Evolutionary conservation across 2,113 vertebrate species (phyloP).

Genomic region (Boleophthalmus pectinirostris): DNA sequence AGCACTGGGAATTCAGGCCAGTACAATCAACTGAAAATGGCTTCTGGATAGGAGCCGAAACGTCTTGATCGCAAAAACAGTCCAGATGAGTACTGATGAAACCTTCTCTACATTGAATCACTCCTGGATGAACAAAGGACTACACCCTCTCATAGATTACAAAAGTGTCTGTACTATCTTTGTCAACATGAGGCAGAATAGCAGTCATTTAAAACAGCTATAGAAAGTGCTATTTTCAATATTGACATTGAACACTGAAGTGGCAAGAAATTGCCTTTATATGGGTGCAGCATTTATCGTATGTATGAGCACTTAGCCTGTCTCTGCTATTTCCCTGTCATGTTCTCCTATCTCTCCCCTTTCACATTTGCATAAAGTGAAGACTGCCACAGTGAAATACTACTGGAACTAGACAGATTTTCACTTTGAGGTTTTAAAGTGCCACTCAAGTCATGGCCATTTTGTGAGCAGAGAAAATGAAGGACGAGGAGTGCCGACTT

Average conservation of each 20-base stretch:
- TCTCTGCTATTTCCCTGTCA: constrained; percentile 30
- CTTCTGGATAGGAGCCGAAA: too few relatives aligned
- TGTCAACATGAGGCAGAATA: not conserved
- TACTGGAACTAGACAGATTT: constrained; percentile 7
- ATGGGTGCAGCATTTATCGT: not conserved
- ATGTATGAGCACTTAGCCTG: constrained; percentile 35
- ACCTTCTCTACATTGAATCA: too few relatives aligned
- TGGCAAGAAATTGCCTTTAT: constrained; percentile 28
- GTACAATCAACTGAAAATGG: too few relatives aligned
- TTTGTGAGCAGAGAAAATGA: constrained; percentile 13
- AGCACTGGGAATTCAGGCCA: too few relatives aligned
- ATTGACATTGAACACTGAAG: constrained; percentile 13
- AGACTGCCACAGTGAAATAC: constrained; percentile 8
- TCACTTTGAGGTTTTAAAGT: constrained; percentile 6
- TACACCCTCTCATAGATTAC: not conserved
- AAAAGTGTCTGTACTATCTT: not conserved
- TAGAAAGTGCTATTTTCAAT: constrained; percentile 17
- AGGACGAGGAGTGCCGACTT: not conserved
- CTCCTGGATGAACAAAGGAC: too few relatives aligned
- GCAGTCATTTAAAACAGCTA: not conserved
- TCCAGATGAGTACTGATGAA: too few relatives aligned
- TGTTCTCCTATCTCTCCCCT: not conserved
- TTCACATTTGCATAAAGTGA: constrained; percentile 4
- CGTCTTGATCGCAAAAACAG: too few relatives aligned
- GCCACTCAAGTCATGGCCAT: not conserved